Percentiles rank a stretch among this genome's conserved stretches.
Conservation (phyloP, 2,888 invertebrate genomes). For the Tiliacea aurago region DNA sequence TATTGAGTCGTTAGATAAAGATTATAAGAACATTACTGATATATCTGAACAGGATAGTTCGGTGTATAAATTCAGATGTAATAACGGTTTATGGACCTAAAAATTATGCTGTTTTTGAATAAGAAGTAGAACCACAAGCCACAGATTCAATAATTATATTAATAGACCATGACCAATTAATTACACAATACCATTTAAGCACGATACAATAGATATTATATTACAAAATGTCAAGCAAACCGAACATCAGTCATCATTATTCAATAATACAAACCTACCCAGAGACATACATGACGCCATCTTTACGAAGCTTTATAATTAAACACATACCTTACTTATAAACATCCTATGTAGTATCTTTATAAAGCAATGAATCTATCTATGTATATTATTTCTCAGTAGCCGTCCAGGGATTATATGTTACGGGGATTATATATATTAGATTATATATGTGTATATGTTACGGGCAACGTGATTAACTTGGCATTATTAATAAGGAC, state of each 20-base stretch:
- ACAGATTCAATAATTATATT: background rate
- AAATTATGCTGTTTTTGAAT: conserved; percentile 2
- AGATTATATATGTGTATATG: too few relatives aligned
- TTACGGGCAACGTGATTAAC: too few relatives aligned
- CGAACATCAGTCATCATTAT: conserved; percentile 5
- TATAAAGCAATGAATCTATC: background rate
- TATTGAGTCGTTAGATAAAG: conserved; percentile 4
- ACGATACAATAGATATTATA: conserved; percentile 12
- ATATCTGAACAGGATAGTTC: conserved; percentile 6
- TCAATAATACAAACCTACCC: conserved; percentile 7
- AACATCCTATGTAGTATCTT: background rate
- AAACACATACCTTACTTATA: background rate
- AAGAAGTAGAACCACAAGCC: background rate
- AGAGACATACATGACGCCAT: conserved; percentile 22
- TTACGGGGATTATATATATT: too few relatives aligned
- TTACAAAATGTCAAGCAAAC: conserved; percentile 21
- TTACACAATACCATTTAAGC: conserved; percentile 6
- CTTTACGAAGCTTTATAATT: conserved; percentile 5
- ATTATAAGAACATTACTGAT: conserved; percentile 2
- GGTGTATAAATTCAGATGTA: conserved; percentile 5
- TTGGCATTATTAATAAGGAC: too few relatives aligned
- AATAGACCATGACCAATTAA: too few relatives aligned
- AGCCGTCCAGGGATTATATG: fast-evolving
- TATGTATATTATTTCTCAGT: background rate
- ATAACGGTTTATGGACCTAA: background rate